Conservation (phyloP, 1,140 invertebrate species). For the Drosophila azteca region DNA sequence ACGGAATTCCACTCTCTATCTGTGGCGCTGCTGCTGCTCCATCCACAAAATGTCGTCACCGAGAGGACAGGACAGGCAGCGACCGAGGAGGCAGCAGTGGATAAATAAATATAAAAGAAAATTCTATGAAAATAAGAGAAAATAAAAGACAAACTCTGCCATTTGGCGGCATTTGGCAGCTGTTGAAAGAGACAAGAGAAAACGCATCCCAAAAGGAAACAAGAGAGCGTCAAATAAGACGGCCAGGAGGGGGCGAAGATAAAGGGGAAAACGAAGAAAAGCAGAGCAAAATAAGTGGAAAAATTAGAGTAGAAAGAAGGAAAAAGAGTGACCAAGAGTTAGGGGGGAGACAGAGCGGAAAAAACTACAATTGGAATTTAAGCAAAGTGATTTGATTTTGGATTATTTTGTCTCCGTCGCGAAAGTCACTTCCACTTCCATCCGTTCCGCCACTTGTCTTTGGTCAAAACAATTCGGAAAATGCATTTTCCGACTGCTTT, state of each 20-base stretch:
- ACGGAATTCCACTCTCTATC: constrained; percentile 49
- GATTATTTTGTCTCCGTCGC: constrained; percentile 52
- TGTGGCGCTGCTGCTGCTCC: constrained; percentile 27
- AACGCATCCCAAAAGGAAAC: constrained; percentile 25
- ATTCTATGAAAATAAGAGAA: constrained; percentile 26
- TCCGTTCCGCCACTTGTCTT: constrained; percentile 29
- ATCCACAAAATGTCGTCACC: constrained; percentile 56
- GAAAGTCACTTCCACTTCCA: constrained; percentile 39
- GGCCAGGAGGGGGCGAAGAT: too few relatives aligned
- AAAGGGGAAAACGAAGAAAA: background rate
- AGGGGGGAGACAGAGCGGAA: constrained; percentile 1
- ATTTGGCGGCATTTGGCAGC: constrained; percentile 40
- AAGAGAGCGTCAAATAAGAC: background rate
- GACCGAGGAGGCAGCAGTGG: too few relatives aligned
- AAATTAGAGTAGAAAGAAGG: constrained; percentile 11
- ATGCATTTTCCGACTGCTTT: constrained; percentile 43
- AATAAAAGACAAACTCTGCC: constrained; percentile 42
- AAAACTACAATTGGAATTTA: constrained; percentile 67
- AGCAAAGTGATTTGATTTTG: constrained; percentile 72
- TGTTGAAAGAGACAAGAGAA: constrained; percentile 46
- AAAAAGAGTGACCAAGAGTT: constrained; percentile 1
- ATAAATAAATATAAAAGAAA: constrained; percentile 39
- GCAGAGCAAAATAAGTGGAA: constrained; percentile 7
- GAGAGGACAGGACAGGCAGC: background rate
- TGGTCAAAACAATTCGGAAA: constrained; percentile 52